Evolutionary conservation across 2,797 vertebrate genomes (phyloP), one percentile per base, ranked within the genome.

Genomic region (Galagoides demidoff): DNA sequence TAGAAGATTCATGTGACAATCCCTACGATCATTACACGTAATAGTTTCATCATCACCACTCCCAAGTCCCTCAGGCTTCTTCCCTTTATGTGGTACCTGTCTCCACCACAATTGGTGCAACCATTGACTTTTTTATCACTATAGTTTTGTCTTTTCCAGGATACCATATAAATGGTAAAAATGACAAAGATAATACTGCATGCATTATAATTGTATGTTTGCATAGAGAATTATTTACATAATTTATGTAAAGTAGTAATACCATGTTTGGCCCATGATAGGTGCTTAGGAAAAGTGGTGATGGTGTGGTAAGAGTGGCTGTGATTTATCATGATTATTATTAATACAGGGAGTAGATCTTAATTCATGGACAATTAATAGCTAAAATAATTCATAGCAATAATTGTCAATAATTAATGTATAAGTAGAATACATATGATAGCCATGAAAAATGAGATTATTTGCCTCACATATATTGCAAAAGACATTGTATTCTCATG

Each of bases 321-420:
- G 19, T 77, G 61, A 92, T 64, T 79, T 78, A 23, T 70, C 39
- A 59, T 3, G 11, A 79, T 57, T 13, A 77, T 83, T 57, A 81
- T 59, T 93, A 66, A 70, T 64, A 90, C 2, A 52, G 49, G n/a
- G 4, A n/a, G 0, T 81, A 59, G 5, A 23, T 52, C 19, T 73
- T 88, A 66, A 81, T 96, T 87, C 23, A 82, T 74, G 16, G 17
- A 45, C 12, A 74, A 83, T 17, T 76, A 71, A 64, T 49, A 79
- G 31, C 63, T 92, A 82, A 94, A 77, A 85, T 57, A 43, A 66
- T 89, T 55, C 57, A 34, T 52, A 88, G 63, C 43, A 84, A 92
- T 85, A 29, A 66, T 55, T 86, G 88, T 79, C n/a, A 68, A 64
- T 81, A 63, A 74, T 22, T 66, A 34, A 34, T 27, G 1, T 59